Percentiles rank a stretch among this genome's conserved stretches.
Conservation (phyloP, 2,113 vertebrate species). For the Vidua macroura region DNA sequence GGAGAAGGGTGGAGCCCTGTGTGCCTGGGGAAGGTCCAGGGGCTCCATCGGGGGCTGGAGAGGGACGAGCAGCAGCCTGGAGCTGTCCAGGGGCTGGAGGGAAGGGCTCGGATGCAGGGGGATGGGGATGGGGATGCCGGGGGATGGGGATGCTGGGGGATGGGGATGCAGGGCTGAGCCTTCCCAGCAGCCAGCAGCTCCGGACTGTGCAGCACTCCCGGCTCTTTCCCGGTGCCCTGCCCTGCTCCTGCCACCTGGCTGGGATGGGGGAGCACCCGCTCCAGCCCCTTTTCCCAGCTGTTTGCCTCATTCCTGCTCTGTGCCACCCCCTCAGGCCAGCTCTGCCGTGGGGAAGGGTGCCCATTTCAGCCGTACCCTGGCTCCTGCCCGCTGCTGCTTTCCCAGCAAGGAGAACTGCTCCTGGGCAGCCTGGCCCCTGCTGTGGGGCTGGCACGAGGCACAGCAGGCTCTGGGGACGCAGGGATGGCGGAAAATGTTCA, state of each 20-base stretch:
- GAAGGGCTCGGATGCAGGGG: rapidly evolving
- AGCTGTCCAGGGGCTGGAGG: neutral
- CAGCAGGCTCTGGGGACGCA: rapidly evolving
- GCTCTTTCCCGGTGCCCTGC: neutral
- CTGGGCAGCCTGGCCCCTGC: neutral
- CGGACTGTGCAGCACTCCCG: neutral
- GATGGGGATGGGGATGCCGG: no score
- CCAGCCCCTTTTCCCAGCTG: neutral
- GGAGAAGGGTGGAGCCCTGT: neutral
- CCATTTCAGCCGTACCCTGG: neutral
- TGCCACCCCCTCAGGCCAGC: neutral
- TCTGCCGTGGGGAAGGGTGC: neutral
- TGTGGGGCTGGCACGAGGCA: rapidly evolving
- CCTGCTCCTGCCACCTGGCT: neutral
- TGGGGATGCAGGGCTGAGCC: neutral
- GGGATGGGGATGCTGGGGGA: neutral
- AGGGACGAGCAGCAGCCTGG: neutral
- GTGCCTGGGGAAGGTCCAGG: neutral
- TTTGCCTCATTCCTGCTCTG: neutral
- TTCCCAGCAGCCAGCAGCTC: neutral
- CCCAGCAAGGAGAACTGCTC: neutral
- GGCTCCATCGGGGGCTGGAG: neutral
- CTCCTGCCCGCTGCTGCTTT: neutral
- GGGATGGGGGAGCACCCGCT: neutral
- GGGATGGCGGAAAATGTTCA: neutral